phyloP scores from a whole-genome alignment of 2,797 vertebrate genomes.

The Acrossocheilus fasciatus region DNA sequence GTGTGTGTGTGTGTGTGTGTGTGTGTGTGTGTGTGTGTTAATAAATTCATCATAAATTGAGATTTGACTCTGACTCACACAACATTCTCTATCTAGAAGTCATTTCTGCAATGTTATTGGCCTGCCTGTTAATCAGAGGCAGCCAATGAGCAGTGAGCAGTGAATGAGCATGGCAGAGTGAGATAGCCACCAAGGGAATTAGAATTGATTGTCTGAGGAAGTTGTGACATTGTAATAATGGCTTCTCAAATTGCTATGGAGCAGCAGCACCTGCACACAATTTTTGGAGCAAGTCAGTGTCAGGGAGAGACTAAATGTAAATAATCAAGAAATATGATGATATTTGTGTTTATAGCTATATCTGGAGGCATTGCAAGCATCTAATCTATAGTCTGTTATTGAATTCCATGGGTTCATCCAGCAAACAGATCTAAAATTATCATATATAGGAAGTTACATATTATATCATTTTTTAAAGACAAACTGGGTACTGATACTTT shows the following conservation, averaged over 20 bases:
- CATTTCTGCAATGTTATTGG: slow-evolving; percentile 12
- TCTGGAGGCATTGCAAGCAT: background rate
- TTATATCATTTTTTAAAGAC: background rate
- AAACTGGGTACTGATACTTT: background rate
- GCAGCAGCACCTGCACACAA: slow-evolving; percentile 17
- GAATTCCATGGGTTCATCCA: background rate
- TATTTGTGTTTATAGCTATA: background rate
- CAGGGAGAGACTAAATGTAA: slow-evolving; percentile 3
- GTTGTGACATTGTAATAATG: slow-evolving; percentile 25
- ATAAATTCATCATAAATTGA: background rate
- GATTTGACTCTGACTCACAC: background rate
- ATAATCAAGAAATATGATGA: slow-evolving; percentile 1
- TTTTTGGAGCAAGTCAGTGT: background rate
- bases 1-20: no score
- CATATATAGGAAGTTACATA: background rate
- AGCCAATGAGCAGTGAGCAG: slow-evolving; percentile 26
- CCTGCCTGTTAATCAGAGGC: slow-evolving; percentile 4
- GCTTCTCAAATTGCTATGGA: slow-evolving; percentile 19
- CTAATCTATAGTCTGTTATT: background rate
- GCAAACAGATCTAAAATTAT: background rate
- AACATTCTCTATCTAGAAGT: background rate
- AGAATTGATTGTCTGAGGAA: slow-evolving; percentile 23
- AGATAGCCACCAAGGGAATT: slow-evolving; percentile 23
- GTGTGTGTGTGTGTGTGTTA: background rate
- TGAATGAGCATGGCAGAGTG: background rate